Base-by-base conservation (phyloP, 2,888 invertebrate species). In the Melieria picta region DNA sequence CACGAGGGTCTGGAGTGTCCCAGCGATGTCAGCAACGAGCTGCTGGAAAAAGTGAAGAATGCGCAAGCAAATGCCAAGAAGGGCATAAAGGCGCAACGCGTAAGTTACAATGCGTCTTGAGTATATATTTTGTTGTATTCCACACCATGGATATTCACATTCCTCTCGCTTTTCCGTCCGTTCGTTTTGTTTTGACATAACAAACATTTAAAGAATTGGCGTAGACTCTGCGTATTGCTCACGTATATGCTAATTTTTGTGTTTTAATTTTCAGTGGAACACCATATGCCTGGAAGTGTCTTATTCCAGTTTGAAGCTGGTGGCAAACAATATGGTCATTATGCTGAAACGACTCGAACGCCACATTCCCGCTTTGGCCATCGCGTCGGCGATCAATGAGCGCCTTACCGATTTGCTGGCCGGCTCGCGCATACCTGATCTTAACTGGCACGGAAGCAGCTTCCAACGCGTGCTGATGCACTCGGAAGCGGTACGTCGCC, bases 61-160 rank as follows among this genome's bases (percentile, higher is more conserved):
- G 92, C 91, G 50, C 91, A 93, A 80, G 90, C 91, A 77, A 92
- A 91, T 72, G 90, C 91, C 30, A 92, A 93, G 82, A 94, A 93
- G 82, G 95, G 95, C 79, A 94, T 95, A 67, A 96, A 96, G 88
- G 94, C 95, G 72, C 94, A 95, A 87, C 94, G 96, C 89, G 95
- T 96, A 87, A 81, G 84, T 81, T 69, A 9, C 10, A 58, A 16
- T 64, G 47, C 47, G 16, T 48, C n/a, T 42, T 10, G 13, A 7
- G 45, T 43, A 30, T 16, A 50, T 13, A 7, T 47, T 45, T 4
- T 55, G 2, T 45, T 55, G 4, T 13, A 55, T 13, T 7, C 11
- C 50, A 1, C 30, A 30, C 30, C 3, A 30, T 30, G 3, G 30
- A 30, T 30, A 30, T 30, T 30, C 30, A 30, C 30, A 30, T 30